Evolutionary conservation across 1,140 invertebrate genomes (phyloP).

Genomic region (Panagrolaimus sp.): DNA sequence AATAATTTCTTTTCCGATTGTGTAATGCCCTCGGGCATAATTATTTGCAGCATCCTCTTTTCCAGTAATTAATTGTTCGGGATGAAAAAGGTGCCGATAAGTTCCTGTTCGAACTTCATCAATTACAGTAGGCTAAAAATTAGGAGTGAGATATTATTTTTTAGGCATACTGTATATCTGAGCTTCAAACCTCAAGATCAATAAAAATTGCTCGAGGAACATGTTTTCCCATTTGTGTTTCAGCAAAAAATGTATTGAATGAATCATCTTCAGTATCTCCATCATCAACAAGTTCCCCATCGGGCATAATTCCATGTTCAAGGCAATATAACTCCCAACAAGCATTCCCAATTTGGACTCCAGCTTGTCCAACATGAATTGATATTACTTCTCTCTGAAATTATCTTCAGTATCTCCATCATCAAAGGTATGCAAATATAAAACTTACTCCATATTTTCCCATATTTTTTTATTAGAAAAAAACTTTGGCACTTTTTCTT

Average conservation of each 20-base stretch:
- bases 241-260: constrained; percentile 65
- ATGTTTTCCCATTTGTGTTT: constrained; percentile 68
- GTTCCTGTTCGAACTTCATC: constrained; percentile 25
- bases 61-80: constrained; percentile 60
- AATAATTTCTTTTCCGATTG: constrained; percentile 74
- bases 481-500: too few species aligned
- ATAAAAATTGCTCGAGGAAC: constrained; percentile 76
- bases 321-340: constrained; percentile 77
- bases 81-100: constrained; percentile 60
- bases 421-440: too few species aligned
- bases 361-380: constrained; percentile 64
- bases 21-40: constrained; percentile 75
- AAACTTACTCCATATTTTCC: too few species aligned
- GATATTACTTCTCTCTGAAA: constrained; percentile 63
- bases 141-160: too few species aligned
- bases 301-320: constrained; percentile 67
- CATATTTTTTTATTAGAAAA: too few species aligned
- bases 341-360: constrained; percentile 68
- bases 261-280: constrained; percentile 59
- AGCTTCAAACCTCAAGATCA: too few species aligned
- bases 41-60: constrained; percentile 62
- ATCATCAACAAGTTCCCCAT: constrained; percentile 37
- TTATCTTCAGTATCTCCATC: too few species aligned
- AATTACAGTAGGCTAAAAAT: constrained; percentile 72
- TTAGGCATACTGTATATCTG: too few species aligned